Evolutionary conservation across 2,113 vertebrate species (phyloP), one percentile per base, ranked within the genome.

Genomic region (Mustelus asterias): DNA sequence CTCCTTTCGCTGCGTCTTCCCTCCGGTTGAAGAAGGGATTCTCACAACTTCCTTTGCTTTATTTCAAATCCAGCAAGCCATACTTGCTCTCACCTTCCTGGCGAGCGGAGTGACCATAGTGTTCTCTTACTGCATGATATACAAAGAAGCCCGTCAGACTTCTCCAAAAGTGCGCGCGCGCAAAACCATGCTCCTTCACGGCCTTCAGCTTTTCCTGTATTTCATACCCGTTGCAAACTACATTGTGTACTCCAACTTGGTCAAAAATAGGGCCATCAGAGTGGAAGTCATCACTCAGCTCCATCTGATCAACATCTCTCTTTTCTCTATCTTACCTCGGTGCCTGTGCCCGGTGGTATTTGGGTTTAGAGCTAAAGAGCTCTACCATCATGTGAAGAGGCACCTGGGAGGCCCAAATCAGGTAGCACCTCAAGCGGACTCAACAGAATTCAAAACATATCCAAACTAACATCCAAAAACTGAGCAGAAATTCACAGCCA

Each of bases 131-230:
- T 63, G 72, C 54, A 80, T 33, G 95, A 95, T 95, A 13, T 83
- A 37, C n/a, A 95, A 48, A 3, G 69, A 95, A 58, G 70, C 95
- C 2, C 70, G 95, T 14, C 95, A 95, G 29, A 83, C 72, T 22
- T 95, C 95, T 11, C 95, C 95, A 9, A 95, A 95, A 41, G 95
- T 95, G 48, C 29, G 76, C 37, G 78, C 78, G 20, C 54, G 33
- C 54, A 80, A 60, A 22, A 58, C 95, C 11, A 29, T 80, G 6
- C 95, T 95, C 37, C 72, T 85, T n/a, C 95, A 95, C 3, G 29
- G 95, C 44, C 72, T 95, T 54, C 95, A 95, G 95, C 54, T 95
- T n/a, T 76, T 95, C 48, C 95, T 95, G 29, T 95, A 95, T 63
- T 78, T 95, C 29, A 72, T 83, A 33, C 72, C 95, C 2, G 54